Evolutionary conservation across 2,888 invertebrate species (phyloP).

Genomic region (Osedax frankpressi): DNA sequence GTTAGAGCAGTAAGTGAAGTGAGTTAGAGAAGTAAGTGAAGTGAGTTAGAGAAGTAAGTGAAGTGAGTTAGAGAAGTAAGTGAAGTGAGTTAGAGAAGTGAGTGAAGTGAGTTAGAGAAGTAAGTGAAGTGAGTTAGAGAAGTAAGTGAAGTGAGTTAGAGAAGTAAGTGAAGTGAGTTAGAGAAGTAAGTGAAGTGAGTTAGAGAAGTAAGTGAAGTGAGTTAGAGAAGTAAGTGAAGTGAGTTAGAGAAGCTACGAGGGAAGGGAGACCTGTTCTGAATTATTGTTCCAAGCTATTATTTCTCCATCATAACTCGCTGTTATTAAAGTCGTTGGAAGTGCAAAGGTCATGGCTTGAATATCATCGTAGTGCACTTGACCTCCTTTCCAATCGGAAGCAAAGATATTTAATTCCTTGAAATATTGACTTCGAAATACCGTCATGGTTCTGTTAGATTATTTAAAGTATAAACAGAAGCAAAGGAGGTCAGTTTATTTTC

Average conservation of each 20-base stretch:
- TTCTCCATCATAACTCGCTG: slow-evolving; percentile 45
- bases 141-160: no score
- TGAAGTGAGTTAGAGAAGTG: no score
- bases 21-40: no score
- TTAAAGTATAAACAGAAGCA: not conserved
- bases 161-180: no score
- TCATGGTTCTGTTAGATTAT: slow-evolving; percentile 32
- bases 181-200: no score
- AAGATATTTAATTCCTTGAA: slow-evolving; percentile 40
- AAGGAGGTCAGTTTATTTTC: no score
- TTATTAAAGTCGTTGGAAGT: slow-evolving; percentile 39
- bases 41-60: no score
- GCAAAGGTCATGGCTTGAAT: slow-evolving; percentile 39
- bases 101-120: no score
- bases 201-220: no score
- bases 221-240: not conserved
- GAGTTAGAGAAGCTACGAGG: not conserved
- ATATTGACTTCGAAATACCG: slow-evolving; percentile 40
- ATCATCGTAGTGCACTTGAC: slow-evolving; percentile 45
- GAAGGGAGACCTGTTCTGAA: slow-evolving; percentile 39
- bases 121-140: no score
- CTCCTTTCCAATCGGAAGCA: slow-evolving; percentile 45
- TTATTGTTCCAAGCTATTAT: slow-evolving; percentile 46
- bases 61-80: no score
- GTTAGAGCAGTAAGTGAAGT: no score